Conservation (phyloP, 2,888 invertebrate species). For the Epiblema foenella region DNA sequence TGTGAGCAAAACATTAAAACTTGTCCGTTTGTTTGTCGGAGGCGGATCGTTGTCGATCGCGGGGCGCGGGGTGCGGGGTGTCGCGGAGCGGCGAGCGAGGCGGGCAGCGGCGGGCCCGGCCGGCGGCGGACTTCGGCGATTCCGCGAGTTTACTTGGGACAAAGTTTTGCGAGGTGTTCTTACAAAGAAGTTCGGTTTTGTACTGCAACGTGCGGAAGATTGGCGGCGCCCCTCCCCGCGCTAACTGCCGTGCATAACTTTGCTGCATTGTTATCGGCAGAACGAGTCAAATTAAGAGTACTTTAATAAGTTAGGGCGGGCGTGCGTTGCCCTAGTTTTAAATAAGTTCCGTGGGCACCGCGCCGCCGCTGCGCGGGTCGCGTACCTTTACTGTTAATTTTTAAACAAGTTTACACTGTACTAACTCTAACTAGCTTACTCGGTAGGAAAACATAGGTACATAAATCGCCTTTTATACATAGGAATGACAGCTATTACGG, state of each 20-base stretch:
- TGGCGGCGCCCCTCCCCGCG: constrained; percentile 69
- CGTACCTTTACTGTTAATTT: constrained; percentile 17
- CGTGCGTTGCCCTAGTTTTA: constrained; percentile 58
- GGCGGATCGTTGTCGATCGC: constrained; percentile 69
- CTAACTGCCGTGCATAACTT: constrained; percentile 65
- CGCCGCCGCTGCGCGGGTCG: constrained; percentile 6
- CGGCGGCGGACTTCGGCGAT: constrained; percentile 60
- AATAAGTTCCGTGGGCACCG: constrained; percentile 48
- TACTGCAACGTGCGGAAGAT: constrained; percentile 79
- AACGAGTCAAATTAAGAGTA: constrained; percentile 74
- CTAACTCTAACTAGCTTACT: neutral
- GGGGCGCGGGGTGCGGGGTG: constrained; percentile 49
- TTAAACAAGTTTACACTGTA: constrained; percentile 23
- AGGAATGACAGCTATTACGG: neutral
- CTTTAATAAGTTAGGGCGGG: constrained; percentile 66
- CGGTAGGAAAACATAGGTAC: neutral
- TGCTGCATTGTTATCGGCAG: constrained; percentile 76
- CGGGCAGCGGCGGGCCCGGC: constrained; percentile 61
- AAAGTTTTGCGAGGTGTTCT: constrained; percentile 83
- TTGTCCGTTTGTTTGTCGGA: constrained; percentile 84
- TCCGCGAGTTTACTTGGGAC: constrained; percentile 78
- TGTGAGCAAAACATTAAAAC: constrained; percentile 85
- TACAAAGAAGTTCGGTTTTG: constrained; percentile 81
- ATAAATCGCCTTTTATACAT: neutral
- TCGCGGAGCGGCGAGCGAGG: constrained; percentile 60